Percentiles rank a stretch among this genome's conserved stretches.
Conservation (phyloP, 2,797 vertebrate genomes). For the Phrynocephalus vlangalii region DNA sequence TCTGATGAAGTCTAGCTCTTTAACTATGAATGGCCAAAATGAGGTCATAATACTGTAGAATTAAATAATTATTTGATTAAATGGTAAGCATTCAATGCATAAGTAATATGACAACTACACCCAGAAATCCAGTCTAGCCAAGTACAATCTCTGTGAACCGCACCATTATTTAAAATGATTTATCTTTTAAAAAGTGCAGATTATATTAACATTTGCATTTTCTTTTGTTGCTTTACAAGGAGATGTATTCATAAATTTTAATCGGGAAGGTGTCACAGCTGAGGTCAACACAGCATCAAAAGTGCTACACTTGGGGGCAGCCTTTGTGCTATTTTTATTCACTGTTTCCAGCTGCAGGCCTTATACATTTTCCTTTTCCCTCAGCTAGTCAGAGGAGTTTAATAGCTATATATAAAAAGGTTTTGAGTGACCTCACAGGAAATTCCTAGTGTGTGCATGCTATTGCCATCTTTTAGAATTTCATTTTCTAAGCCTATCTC, state of each 20-base stretch:
- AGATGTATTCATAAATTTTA: neutral
- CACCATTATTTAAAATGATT: neutral
- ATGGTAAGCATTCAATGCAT: neutral
- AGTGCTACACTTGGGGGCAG: conserved; percentile 5
- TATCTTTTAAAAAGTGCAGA: neutral
- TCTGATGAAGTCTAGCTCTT: neutral
- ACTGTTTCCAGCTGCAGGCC: neutral
- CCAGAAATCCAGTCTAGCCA: neutral
- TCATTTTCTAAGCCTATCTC: conserved; percentile 22
- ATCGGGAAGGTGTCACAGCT: conserved; percentile 11
- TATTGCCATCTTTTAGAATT: conserved; percentile 57
- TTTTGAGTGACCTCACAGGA: conserved; percentile 59
- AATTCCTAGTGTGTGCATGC: conserved; percentile 48
- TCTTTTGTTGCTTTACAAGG: neutral
- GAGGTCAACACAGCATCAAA: neutral
- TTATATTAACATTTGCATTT: neutral
- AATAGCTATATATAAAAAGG: neutral
- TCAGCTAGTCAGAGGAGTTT: conserved; percentile 14
- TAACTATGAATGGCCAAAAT: neutral
- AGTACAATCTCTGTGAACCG: conserved; percentile 27
- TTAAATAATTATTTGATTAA: neutral
- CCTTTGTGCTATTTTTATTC: rapidly evolving
- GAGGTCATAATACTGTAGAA: neutral
- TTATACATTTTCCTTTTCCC: neutral
- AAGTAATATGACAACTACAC: neutral